These are phyloP conservation scores for Artibeus jamaicensis DNA, from an alignment of 2,797 vertebrate genomes.

Conservation along the genomic window DNA sequence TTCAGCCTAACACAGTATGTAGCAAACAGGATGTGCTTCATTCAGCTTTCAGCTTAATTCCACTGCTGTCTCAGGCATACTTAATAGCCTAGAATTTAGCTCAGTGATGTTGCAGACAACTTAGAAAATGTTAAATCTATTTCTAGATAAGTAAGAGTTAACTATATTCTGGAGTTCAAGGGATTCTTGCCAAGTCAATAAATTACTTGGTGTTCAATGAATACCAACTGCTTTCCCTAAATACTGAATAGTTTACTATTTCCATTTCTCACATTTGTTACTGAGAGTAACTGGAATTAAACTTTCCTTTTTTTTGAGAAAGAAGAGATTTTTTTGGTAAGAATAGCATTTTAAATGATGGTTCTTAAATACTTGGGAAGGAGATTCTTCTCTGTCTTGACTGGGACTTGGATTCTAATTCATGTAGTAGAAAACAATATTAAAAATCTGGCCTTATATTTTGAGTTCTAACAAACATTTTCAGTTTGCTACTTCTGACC, in stretches of 20 bases:
- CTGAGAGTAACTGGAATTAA: slow-evolving; percentile 30
- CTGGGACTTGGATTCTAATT: background rate
- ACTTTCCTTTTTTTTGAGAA: slow-evolving; percentile 1
- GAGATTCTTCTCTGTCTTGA: background rate
- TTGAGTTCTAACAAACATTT: background rate
- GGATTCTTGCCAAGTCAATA: slow-evolving; percentile 60
- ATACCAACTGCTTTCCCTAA: slow-evolving; percentile 42
- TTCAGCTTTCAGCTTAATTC: background rate
- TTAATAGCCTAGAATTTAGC: background rate
- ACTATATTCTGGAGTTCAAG: slow-evolving; percentile 19
- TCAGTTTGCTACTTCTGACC: background rate
- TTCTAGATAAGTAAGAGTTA: slow-evolving; percentile 56
- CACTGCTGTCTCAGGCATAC: background rate
- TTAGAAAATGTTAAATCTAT: background rate
- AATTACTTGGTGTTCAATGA: slow-evolving; percentile 63
- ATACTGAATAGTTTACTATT: slow-evolving; percentile 49
- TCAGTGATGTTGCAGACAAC: background rate
- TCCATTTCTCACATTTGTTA: slow-evolving; percentile 58
- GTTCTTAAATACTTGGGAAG: slow-evolving; percentile 16
- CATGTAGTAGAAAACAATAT: background rate
- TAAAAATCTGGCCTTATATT: background rate
- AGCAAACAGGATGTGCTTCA: background rate
- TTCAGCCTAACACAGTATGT: background rate
- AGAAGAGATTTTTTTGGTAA: slow-evolving; percentile 20
- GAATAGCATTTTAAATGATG: slow-evolving; percentile 27